Conservation (phyloP, 2,797 vertebrate species). For the Helicolenus hilgendorfi region DNA sequence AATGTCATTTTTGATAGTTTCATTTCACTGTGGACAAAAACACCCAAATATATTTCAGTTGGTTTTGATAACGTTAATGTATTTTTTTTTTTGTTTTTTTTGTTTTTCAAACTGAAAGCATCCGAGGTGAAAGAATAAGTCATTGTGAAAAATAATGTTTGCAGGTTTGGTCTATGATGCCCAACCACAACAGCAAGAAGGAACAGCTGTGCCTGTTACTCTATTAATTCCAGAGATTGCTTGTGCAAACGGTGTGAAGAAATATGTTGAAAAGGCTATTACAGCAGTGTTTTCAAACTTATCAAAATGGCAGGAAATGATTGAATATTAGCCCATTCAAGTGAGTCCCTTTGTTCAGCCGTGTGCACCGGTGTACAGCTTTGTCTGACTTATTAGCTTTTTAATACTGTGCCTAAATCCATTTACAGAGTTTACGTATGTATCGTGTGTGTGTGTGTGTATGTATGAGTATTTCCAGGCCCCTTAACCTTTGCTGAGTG, state of each 20-base stretch:
- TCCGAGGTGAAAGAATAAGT: constrained; percentile 26
- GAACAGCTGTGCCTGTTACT: constrained; percentile 78
- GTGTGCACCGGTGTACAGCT: constrained; percentile 73
- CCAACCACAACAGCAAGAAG: constrained; percentile 51
- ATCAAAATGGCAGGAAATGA: constrained; percentile 86
- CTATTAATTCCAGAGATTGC: constrained; percentile 85
- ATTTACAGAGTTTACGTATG: constrained; percentile 50
- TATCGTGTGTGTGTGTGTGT: constrained; percentile 2
- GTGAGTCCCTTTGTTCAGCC: constrained; percentile 82
- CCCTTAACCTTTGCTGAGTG: constrained; percentile 37
- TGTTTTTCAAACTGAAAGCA: constrained; percentile 28
- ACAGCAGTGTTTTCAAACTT: constrained; percentile 82
- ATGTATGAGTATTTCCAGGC: constrained; percentile 10
- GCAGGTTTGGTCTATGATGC: constrained; percentile 52
- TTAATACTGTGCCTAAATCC: constrained; percentile 83
- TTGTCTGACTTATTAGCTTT: constrained; percentile 83
- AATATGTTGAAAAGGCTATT: constrained; percentile 84
- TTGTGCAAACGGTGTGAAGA: constrained; percentile 86
- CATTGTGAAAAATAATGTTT: constrained; percentile 67
- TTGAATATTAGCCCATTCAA: constrained; percentile 84
- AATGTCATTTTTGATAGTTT: background rate
- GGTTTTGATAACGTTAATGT: constrained; percentile 38
- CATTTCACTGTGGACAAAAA: background rate
- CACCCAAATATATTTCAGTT: background rate
- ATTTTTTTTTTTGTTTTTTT: background rate